Evolutionary conservation across 2,797 vertebrate genomes (phyloP).

Genomic region (Sarcophilus harrisii): DNA sequence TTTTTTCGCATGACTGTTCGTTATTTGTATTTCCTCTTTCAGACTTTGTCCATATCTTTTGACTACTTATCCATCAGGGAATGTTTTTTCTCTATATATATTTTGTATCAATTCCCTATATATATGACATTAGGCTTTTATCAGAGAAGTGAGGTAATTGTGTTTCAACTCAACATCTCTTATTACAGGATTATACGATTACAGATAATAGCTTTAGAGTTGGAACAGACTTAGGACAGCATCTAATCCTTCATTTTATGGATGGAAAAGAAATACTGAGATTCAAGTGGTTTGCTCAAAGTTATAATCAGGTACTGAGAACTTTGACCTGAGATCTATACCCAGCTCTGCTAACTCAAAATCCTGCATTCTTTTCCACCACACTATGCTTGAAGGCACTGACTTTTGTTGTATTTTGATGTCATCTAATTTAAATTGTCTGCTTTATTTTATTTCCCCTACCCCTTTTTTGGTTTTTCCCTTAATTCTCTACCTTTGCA

Average conservation of each 20-base stretch:
- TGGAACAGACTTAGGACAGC: background rate
- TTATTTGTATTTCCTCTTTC: background rate
- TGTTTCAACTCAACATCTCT: background rate
- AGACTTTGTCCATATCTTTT: background rate
- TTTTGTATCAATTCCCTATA: background rate
- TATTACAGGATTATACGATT: background rate
- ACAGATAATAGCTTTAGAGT: background rate
- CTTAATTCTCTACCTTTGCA: background rate
- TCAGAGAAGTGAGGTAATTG: background rate
- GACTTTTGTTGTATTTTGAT: background rate
- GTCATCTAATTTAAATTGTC: background rate
- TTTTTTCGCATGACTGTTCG: background rate
- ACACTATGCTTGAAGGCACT: background rate
- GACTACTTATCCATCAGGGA: background rate
- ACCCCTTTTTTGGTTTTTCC: background rate
- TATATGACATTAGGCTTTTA: background rate
- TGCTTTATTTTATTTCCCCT: background rate
- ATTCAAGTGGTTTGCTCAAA: background rate
- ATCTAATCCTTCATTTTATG: constrained; percentile 2
- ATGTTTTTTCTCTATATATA: background rate
- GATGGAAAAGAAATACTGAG: background rate
- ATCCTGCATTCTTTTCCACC: background rate
- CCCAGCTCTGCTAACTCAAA: background rate
- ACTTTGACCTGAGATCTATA: background rate
- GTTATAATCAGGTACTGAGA: background rate